Conservation (phyloP, 2,113 vertebrate genomes). For the Lophius piscatorius region DNA sequence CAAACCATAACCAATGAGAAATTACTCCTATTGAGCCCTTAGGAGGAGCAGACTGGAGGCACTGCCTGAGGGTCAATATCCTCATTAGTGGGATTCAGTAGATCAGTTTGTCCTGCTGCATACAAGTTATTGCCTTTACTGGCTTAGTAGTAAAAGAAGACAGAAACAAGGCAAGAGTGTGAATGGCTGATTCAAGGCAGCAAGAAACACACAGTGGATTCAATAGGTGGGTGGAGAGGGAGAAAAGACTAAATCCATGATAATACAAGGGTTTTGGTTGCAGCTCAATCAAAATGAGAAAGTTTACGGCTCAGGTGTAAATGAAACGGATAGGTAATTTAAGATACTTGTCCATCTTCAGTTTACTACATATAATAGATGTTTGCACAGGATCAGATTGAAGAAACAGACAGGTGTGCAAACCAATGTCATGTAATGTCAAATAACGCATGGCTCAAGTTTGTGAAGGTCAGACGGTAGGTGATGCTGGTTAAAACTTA, state of each 20-base stretch:
- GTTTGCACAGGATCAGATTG: too few species aligned
- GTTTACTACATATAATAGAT: too few species aligned
- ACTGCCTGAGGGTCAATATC: slow-evolving; percentile 30
- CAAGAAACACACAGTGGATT: background rate
- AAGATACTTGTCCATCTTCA: too few species aligned
- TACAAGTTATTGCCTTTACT: slow-evolving; percentile 9
- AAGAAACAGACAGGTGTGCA: too few species aligned
- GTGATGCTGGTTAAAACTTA: too few species aligned
- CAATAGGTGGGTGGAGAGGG: background rate
- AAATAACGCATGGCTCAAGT: too few species aligned
- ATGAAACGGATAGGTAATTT: too few species aligned
- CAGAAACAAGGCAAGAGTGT: background rate
- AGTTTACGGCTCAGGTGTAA: too few species aligned
- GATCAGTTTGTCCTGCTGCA: slow-evolving; percentile 19
- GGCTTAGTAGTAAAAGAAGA: background rate
- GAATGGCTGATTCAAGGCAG: background rate
- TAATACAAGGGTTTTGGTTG: too few species aligned
- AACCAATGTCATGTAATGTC: too few species aligned
- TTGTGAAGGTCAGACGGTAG: too few species aligned
- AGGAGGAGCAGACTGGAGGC: slow-evolving; percentile 12
- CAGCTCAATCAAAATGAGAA: too few species aligned
- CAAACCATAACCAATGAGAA: slow-evolving; percentile 45
- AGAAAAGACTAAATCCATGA: background rate
- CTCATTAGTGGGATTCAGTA: slow-evolving; percentile 31
- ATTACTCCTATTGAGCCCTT: slow-evolving; percentile 47